Conservation (phyloP, 64 coral and sea anemone genomes). For the Actinia equina region DNA sequence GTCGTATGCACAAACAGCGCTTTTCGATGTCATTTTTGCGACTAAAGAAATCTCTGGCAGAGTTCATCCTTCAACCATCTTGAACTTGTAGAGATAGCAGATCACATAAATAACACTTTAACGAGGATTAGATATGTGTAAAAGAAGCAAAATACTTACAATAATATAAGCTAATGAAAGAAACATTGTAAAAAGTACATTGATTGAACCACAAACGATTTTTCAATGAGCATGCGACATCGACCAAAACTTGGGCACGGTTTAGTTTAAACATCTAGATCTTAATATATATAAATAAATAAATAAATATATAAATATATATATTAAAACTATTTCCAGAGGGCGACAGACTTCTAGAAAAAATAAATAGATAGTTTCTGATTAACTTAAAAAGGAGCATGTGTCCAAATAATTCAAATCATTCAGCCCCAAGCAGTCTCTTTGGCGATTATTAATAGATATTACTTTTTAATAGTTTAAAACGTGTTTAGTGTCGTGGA, state of each 20-base stretch:
- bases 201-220: neutral
- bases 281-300: neutral
- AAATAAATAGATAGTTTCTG: neutral
- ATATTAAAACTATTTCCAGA: neutral
- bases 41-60: too few relatives aligned
- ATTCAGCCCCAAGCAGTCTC: neutral
- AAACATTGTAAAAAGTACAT: neutral
- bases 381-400: neutral
- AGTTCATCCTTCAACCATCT: too few relatives aligned
- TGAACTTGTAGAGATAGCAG: too few relatives aligned
- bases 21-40: too few relatives aligned
- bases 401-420: neutral
- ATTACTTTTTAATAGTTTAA: neutral
- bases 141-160: too few relatives aligned
- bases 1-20: too few relatives aligned
- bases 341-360: neutral
- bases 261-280: constrained; percentile 1
- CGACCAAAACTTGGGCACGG: neutral
- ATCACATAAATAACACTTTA: too few relatives aligned
- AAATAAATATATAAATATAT: neutral
- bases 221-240: neutral
- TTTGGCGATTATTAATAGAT: neutral
- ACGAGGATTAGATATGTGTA: too few relatives aligned
- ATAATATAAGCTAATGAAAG: too few relatives aligned
- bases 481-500: neutral